Percentiles rank a stretch among this genome's conserved stretches.
Evolutionary conservation across 2,888 invertebrate genomes (phyloP).

Genomic region (Linnaemya tessellans): DNA sequence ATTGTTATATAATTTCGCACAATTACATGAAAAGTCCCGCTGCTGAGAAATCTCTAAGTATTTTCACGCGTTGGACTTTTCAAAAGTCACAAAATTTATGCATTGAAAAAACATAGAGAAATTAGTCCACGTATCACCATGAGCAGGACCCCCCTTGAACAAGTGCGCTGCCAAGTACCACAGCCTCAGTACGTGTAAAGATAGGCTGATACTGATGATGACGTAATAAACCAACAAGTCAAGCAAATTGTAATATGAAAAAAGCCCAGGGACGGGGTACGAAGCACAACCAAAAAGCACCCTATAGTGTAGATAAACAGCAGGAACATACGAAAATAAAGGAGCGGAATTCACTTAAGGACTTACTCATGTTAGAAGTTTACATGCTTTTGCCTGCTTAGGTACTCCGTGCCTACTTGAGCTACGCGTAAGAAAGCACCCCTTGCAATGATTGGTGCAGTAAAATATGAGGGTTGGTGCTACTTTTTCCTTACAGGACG

Average conservation of each 20-base stretch:
- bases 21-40: constrained; percentile 76
- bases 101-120: constrained; percentile 24
- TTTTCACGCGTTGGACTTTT: constrained; percentile 57
- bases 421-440: constrained; percentile 74
- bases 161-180: constrained; percentile 76
- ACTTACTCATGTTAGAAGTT: constrained; percentile 30
- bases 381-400: background rate
- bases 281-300: constrained; percentile 58
- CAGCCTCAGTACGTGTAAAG: constrained; percentile 43
- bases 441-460: constrained; percentile 79
- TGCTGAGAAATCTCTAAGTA: constrained; percentile 76
- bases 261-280: constrained; percentile 53
- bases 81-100: constrained; percentile 53
- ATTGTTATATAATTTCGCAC: constrained; percentile 55
- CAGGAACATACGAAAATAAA: constrained; percentile 64
- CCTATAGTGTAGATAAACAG: constrained; percentile 71
- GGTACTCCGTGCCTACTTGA: background rate
- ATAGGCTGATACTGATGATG: constrained; percentile 72
- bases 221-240: constrained; percentile 73
- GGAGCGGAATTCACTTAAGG: constrained; percentile 46
- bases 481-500: background rate
- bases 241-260: constrained; percentile 35
- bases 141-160: constrained; percentile 78
- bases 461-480: constrained; percentile 76
- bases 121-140: constrained; percentile 46